Conservation (phyloP, 2,888 invertebrate species). For the Rhorus exstirpatorius region DNA sequence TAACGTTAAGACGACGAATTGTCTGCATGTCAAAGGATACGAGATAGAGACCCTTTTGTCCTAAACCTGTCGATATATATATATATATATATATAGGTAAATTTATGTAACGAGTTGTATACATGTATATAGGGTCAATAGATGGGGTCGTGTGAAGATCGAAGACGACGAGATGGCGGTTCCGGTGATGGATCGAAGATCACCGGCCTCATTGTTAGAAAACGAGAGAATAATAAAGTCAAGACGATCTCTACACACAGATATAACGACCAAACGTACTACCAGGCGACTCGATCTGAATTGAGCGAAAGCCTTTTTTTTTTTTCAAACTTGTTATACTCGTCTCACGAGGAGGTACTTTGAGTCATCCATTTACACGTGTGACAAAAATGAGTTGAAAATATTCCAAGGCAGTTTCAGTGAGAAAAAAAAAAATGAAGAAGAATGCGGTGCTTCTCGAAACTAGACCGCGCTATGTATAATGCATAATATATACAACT, state of each 20-base stretch:
- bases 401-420: conserved; percentile 4
- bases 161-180: conserved; percentile 53
- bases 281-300: conserved; percentile 13
- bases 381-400: no score
- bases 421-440: conserved; percentile 15
- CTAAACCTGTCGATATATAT: background rate
- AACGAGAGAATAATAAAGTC: conserved; percentile 52
- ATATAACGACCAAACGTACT: background rate
- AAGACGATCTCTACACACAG: conserved; percentile 35
- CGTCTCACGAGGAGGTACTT: conserved; percentile 54
- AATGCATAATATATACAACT: background rate
- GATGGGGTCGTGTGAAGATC: conserved; percentile 61
- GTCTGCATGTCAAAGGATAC: background rate
- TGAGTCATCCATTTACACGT: no score
- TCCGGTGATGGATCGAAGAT: conserved; percentile 74
- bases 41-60: conserved; percentile 4
- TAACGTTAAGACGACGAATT: background rate
- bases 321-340: conserved; percentile 11
- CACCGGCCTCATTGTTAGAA: conserved; percentile 74
- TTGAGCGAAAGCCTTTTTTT: background rate
- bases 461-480: conserved; percentile 46
- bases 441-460: conserved; percentile 21
- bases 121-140: conserved; percentile 21
- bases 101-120: no score
- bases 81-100: conserved; percentile 27